A percentile compares a stretch with the other conserved stretches of the same genome.
phyloP scores from a whole-genome alignment of 2,113 vertebrate genomes.

The Dissostichus mawsoni region DNA sequence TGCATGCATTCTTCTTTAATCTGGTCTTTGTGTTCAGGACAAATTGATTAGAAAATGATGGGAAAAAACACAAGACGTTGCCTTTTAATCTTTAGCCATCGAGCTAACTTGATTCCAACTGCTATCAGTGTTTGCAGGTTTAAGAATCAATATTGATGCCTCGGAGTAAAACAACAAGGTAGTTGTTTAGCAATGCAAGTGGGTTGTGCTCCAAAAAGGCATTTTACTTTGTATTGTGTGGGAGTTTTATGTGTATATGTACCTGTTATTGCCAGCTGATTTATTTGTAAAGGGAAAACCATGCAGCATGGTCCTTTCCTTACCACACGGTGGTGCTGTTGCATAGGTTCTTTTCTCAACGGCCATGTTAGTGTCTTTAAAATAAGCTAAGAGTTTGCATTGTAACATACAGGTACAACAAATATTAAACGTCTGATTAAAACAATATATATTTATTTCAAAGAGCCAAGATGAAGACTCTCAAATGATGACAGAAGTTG shows the following conservation, averaged over 20 bases:
- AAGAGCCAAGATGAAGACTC: constrained; percentile 93
- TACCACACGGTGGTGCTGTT: constrained; percentile 67
- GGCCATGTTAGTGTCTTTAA: neutral
- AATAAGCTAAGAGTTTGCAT: neutral
- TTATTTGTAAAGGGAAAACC: neutral
- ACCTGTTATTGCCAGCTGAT: neutral
- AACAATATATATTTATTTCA: constrained; percentile 17
- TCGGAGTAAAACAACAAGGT: neutral
- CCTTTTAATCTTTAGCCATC: neutral
- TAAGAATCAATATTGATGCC: neutral
- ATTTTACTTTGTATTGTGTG: neutral
- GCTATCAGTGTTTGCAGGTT: constrained; percentile 1
- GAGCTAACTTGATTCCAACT: neutral
- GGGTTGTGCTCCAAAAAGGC: neutral
- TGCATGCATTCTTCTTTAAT: neutral
- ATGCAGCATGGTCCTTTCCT: constrained; percentile 2
- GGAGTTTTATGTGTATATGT: neutral
- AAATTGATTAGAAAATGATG: constrained; percentile 1
- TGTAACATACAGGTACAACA: neutral
- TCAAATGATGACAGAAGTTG: constrained; percentile 94
- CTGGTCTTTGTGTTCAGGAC: neutral
- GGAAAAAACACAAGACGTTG: neutral
- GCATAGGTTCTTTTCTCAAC: neutral
- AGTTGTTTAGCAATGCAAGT: constrained; percentile 2
- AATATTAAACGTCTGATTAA: neutral